Conservation (phyloP, 2,113 vertebrate species). For the Periophthalmus modestus region DNA sequence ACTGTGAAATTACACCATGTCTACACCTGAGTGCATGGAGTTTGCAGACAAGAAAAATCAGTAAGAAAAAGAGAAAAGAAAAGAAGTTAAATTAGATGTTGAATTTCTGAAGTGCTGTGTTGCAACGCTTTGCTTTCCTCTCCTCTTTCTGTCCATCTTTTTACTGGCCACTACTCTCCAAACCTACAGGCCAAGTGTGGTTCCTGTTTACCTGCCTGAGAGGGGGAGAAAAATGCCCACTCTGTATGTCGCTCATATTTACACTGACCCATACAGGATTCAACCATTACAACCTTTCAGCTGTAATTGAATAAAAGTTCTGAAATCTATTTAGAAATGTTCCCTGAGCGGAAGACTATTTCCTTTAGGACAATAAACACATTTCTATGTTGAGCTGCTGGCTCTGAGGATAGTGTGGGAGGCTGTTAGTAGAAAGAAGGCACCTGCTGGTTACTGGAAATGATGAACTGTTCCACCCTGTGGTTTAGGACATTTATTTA, state of each 20-base stretch:
- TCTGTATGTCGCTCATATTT: constrained; percentile 72
- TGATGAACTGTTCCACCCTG: constrained; percentile 58
- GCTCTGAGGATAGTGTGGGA: constrained; percentile 16
- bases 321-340: constrained; percentile 75
- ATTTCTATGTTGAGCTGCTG: constrained; percentile 47
- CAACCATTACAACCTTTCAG: constrained; percentile 73
- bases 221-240: constrained; percentile 71
- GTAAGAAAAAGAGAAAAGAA: constrained; percentile 36
- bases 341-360: constrained; percentile 64
- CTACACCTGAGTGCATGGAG: constrained; percentile 41
- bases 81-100: constrained; percentile 3
- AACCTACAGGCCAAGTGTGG: constrained; percentile 55
- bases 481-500: constrained; percentile 68
- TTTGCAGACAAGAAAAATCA: constrained; percentile 34
- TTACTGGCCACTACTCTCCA: constrained; percentile 25
- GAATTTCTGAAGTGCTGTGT: constrained; percentile 34
- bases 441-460: constrained; percentile 74
- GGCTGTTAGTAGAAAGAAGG: constrained; percentile 49
- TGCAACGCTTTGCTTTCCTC: constrained; percentile 8
- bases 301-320: constrained; percentile 76
- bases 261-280: constrained; percentile 67
- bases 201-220: constrained; percentile 77
- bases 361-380: constrained; percentile 73
- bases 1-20: constrained; percentile 19
- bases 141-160: constrained; percentile 24